Conservation (phyloP, 2,888 invertebrate species). For the Panorpa germanica region DNA sequence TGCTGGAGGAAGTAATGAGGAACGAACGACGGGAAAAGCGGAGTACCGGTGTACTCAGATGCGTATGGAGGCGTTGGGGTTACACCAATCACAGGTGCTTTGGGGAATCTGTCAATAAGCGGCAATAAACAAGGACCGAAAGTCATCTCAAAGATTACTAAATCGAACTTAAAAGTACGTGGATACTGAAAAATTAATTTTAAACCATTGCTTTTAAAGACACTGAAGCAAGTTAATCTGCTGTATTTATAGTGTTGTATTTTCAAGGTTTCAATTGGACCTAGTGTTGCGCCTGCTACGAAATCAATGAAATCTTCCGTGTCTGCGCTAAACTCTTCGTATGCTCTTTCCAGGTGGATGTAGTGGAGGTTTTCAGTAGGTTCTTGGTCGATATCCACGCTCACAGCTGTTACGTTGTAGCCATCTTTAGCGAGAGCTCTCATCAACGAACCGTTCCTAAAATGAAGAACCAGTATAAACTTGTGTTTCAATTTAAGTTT, state of each 20-base stretch:
- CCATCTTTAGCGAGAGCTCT: constrained; percentile 10
- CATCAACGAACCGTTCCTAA: constrained; percentile 10
- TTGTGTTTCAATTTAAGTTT: no score
- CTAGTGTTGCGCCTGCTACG: no score
- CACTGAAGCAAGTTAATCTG: no score
- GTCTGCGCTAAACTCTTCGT: constrained; percentile 8
- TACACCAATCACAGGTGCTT: constrained; percentile 18
- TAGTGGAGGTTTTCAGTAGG: constrained; percentile 14
- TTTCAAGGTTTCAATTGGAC: no score
- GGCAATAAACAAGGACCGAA: constrained; percentile 18
- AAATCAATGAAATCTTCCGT: no score
- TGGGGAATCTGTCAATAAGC: constrained; percentile 17
- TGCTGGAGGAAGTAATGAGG: constrained; percentile 13
- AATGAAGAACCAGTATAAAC: no score
- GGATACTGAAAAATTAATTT: constrained; percentile 16
- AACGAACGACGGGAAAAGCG: constrained; percentile 16
- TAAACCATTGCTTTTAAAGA: constrained; percentile 14
- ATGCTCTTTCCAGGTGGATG: constrained; percentile 17
- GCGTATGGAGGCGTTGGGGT: constrained; percentile 15
- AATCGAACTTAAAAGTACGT: constrained; percentile 17
- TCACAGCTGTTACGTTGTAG: constrained; percentile 14
- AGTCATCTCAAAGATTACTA: constrained; percentile 19
- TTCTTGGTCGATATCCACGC: constrained; percentile 14
- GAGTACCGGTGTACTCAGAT: constrained; percentile 15
- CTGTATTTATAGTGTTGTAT: no score